Evolutionary conservation across 2,888 invertebrate species (phyloP).

Genomic region (Eucera pruinosa): DNA sequence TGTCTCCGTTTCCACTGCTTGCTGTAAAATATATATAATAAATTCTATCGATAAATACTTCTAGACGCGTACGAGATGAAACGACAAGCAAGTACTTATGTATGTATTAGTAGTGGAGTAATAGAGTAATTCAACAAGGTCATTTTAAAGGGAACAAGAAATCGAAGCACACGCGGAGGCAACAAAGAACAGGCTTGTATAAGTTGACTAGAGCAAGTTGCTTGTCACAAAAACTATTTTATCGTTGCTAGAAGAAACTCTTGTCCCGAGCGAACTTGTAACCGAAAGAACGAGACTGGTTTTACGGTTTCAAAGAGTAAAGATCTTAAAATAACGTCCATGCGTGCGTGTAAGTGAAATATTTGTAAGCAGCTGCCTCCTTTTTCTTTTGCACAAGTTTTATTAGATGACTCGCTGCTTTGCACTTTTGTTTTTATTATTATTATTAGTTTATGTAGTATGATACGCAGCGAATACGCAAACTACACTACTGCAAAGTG

Average conservation of each 20-base stretch:
- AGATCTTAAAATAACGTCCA: constrained; percentile 8
- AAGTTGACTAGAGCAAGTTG: constrained; percentile 19
- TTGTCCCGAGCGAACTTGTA: not conserved
- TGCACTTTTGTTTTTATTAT: not conserved
- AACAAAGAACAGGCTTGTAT: constrained; percentile 12
- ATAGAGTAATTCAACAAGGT: constrained; percentile 21
- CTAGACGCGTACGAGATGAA: constrained; percentile 1
- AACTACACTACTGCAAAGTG: no score
- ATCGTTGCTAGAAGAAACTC: constrained; percentile 29
- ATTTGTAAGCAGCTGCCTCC: no score
- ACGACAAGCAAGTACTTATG: no score
- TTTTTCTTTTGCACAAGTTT: no score
- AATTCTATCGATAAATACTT: not conserved
- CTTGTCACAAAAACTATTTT: constrained; percentile 11
- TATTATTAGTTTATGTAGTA: no score
- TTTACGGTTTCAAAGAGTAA: not conserved
- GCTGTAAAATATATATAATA: not conserved
- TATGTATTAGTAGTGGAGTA: not conserved
- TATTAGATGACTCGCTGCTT: not conserved
- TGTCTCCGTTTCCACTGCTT: no score
- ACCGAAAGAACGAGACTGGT: constrained; percentile 17
- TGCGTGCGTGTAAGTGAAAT: not conserved
- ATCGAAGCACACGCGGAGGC: not conserved
- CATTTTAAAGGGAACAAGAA: constrained; percentile 6
- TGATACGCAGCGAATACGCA: no score